Evolutionary conservation across 2,888 invertebrate species (phyloP).

Genomic region (Lottia gigantea): DNA sequence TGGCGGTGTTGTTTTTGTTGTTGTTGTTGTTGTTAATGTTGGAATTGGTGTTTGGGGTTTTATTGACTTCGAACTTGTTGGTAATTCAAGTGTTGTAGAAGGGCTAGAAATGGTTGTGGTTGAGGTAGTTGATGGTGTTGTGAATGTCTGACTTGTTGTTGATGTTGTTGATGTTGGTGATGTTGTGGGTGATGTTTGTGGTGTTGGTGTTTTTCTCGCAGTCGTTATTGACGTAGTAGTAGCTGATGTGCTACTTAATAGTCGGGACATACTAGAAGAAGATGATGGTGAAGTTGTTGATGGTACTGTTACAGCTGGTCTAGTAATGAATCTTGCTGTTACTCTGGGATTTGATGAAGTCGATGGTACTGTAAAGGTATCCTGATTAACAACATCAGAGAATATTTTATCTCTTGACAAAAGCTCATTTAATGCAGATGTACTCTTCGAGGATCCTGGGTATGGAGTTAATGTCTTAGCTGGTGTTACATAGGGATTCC

Average conservation of each 20-base stretch:
- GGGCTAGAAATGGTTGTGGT: slow-evolving; percentile 3
- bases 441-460: background rate
- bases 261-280: background rate
- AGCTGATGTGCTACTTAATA: background rate
- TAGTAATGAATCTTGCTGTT: background rate
- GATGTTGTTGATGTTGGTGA: slow-evolving; percentile 1
- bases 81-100: background rate
- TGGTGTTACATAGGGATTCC: no score
- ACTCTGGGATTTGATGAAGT: background rate
- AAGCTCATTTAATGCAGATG: background rate
- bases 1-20: background rate
- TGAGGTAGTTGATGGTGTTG: background rate
- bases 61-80: background rate
- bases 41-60: background rate
- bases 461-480: background rate
- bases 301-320: background rate
- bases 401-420: background rate
- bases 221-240: background rate
- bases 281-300: background rate
- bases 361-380: background rate
- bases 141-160: background rate
- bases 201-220: background rate
- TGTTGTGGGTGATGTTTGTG: background rate
- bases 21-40: background rate
- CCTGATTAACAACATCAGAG: background rate